Percentiles rank a stretch among this genome's conserved stretches.
phyloP scores from a whole-genome alignment of 2,113 vertebrate species.

The Pollachius pollachius region DNA sequence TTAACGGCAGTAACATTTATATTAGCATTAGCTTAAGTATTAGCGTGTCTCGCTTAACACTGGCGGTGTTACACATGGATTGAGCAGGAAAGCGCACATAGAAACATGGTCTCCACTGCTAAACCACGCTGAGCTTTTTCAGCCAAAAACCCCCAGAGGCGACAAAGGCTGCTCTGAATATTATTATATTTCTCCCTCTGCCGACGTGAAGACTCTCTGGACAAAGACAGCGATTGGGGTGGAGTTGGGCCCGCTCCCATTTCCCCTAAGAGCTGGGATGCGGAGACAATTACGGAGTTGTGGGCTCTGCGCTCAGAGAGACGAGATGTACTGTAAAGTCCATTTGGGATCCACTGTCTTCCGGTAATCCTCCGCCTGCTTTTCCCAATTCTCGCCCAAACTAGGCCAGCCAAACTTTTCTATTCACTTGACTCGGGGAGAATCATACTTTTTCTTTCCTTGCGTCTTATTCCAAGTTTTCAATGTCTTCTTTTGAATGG shows the following conservation, averaged over 20 bases:
- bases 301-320: constrained; percentile 41
- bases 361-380: constrained; percentile 42
- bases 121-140: constrained; percentile 40
- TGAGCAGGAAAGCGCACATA: constrained; percentile 5
- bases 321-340: constrained; percentile 55
- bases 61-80: no score
- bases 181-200: constrained; percentile 50
- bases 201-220: constrained; percentile 42
- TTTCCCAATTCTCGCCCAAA: constrained; percentile 22
- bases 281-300: constrained; percentile 60
- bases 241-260: constrained; percentile 40
- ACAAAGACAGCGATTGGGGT: constrained; percentile 37
- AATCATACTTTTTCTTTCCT: not conserved
- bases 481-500: constrained; percentile 8
- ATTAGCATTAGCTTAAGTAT: not conserved
- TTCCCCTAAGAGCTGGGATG: constrained; percentile 48
- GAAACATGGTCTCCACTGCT: constrained; percentile 41
- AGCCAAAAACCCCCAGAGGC: constrained; percentile 38
- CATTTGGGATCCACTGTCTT: constrained; percentile 57
- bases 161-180: constrained; percentile 11
- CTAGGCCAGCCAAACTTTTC: constrained; percentile 48
- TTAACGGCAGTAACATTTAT: not conserved
- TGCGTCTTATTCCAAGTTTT: not conserved
- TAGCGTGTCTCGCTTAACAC: not conserved
- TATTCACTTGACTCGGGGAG: constrained; percentile 29